A percentile compares a stretch with the other conserved stretches of the same genome.
phyloP scores from a whole-genome alignment of 2,797 vertebrate genomes.

The Esox lucius region DNA sequence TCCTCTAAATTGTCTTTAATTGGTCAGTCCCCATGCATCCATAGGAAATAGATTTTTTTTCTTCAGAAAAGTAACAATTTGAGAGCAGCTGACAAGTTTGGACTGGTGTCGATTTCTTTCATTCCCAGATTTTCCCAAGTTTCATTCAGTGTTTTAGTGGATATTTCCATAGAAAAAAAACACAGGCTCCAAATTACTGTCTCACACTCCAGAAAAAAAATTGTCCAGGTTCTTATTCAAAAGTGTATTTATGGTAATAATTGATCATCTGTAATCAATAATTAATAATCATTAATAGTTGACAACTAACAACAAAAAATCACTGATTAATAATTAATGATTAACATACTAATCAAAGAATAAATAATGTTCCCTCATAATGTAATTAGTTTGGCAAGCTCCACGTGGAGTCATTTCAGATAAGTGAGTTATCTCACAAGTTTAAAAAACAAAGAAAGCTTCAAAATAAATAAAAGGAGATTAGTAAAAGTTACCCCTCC shows the following conservation, averaged over 20 bases:
- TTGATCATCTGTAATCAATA: conserved; percentile 70
- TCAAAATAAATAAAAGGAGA: conserved; percentile 79
- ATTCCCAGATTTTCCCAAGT: conserved; percentile 63
- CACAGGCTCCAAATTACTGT: conserved; percentile 84
- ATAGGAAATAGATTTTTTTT: conserved; percentile 91
- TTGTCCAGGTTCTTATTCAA: conserved; percentile 66
- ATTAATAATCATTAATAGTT: conserved; percentile 73
- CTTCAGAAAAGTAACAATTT: conserved; percentile 87
- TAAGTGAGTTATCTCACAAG: conserved; percentile 81
- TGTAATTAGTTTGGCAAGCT: conserved; percentile 94
- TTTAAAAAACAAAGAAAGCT: conserved; percentile 67
- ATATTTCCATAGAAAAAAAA: conserved; percentile 76
- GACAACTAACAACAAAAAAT: conserved; percentile 74
- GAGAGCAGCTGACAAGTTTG: conserved; percentile 91
- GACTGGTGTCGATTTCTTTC: conserved; percentile 78
- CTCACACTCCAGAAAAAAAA: conserved; percentile 81
- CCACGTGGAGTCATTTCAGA: conserved; percentile 86
- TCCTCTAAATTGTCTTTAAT: conserved; percentile 69
- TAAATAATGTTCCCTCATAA: conserved; percentile 73
- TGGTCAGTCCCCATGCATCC: conserved; percentile 93
- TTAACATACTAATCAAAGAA: conserved; percentile 71
- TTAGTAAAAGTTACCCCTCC: conserved; percentile 82
- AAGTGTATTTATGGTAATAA: conserved; percentile 59
- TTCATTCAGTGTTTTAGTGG: conserved; percentile 71
- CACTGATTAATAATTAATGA: conserved; percentile 72